Percentiles rank a stretch among this genome's conserved stretches.
Evolutionary conservation across 2,888 invertebrate species (phyloP).

Genomic region (Agrochola lychnidis): DNA sequence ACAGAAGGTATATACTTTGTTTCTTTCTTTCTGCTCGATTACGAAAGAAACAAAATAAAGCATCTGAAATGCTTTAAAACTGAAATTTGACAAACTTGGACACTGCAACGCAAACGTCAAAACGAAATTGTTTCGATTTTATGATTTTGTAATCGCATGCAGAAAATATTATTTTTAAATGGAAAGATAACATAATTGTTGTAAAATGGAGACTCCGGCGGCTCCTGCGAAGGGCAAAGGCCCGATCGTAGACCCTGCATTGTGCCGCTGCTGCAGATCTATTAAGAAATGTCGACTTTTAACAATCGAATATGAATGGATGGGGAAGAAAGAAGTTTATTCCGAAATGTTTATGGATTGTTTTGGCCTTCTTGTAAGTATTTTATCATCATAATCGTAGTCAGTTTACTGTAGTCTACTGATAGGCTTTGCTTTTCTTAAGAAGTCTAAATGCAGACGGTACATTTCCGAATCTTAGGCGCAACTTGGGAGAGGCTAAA

Average conservation of each 20-base stretch:
- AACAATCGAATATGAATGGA: slow-evolving; percentile 83
- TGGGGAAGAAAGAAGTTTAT: slow-evolving; percentile 82
- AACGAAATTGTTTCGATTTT: slow-evolving; percentile 50
- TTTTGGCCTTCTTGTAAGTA: slow-evolving; percentile 85
- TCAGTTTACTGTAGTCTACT: not conserved
- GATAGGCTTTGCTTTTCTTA: not conserved
- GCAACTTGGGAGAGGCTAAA: slow-evolving; percentile 30
- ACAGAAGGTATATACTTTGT: not conserved
- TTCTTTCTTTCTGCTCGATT: not conserved
- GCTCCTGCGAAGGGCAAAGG: slow-evolving; percentile 74
- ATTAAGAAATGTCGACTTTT: slow-evolving; percentile 86
- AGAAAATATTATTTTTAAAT: slow-evolving; percentile 59
- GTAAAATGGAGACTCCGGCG: slow-evolving; percentile 69
- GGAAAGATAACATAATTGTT: slow-evolving; percentile 56
- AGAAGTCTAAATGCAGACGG: not conserved
- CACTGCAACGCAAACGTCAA: slow-evolving; percentile 42
- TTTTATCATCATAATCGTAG: not conserved
- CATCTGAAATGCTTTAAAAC: slow-evolving; percentile 11
- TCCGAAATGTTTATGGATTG: slow-evolving; percentile 88
- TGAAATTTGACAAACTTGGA: not conserved
- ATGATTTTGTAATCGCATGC: not conserved
- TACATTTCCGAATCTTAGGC: not conserved
- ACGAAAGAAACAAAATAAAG: not conserved
- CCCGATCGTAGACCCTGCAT: slow-evolving; percentile 82
- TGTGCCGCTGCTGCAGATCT: slow-evolving; percentile 85